phyloP scores from a whole-genome alignment of 2,113 vertebrate genomes.

The Lampris megalopsis region DNA sequence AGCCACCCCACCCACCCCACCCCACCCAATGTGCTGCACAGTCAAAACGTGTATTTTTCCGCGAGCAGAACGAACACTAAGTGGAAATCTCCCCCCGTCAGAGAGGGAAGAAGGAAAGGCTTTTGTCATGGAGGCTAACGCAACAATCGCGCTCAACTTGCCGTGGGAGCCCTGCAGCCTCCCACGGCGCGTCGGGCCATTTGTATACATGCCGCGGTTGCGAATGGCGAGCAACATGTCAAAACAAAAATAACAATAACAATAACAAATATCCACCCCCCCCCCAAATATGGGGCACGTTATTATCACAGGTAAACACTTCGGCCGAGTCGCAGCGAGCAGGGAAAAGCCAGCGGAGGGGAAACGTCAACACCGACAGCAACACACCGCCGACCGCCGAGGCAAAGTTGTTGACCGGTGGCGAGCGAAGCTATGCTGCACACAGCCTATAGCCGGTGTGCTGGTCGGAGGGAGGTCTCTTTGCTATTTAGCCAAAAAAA shows the following conservation, averaged over 20 bases:
- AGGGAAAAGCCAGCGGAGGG: not conserved
- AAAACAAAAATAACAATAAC: not conserved
- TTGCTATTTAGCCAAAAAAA: too few relatives aligned
- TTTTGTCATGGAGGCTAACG: not conserved
- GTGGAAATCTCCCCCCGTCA: too few relatives aligned
- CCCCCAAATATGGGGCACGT: not conserved
- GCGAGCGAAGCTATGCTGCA: slow-evolving; percentile 25
- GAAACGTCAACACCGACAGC: not conserved
- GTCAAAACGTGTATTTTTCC: too few relatives aligned
- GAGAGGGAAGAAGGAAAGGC: too few relatives aligned
- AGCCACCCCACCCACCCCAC: too few relatives aligned
- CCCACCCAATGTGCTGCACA: too few relatives aligned
- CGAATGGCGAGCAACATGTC: slow-evolving; percentile 3
- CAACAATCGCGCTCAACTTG: slow-evolving; percentile 2
- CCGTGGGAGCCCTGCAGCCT: not conserved
- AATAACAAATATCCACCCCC: not conserved
- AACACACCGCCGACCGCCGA: not conserved
- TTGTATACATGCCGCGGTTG: not conserved
- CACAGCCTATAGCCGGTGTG: too few relatives aligned
- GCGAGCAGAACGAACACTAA: too few relatives aligned
- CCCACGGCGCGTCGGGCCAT: not conserved
- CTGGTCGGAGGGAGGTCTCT: too few relatives aligned
- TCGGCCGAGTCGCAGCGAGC: slow-evolving; percentile 10
- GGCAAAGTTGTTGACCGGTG: slow-evolving; percentile 35
- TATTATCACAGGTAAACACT: not conserved